Base-by-base conservation (phyloP, 2,797 vertebrate species). In the Uromys caudimaculatus region DNA sequence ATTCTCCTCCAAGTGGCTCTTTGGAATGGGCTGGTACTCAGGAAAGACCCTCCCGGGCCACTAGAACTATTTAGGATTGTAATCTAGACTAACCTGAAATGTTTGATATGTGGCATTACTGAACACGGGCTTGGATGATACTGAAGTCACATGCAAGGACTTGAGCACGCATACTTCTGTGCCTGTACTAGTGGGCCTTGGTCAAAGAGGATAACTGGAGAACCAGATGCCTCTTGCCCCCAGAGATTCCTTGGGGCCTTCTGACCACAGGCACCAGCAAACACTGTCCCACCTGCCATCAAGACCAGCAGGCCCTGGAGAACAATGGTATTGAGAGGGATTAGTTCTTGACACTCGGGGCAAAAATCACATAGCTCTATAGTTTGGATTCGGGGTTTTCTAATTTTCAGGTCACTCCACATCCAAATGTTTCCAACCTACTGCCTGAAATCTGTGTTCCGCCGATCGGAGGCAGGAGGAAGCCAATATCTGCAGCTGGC, bases 111-210 rank as follows among this genome's bases (percentile, higher is more conserved):
- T 1, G 32, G 17, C 24, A 11, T 58, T 60, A 29, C 14, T 6
- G 67, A 52, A 19, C 29, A 8, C 3, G 9, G 35, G 19, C 29
- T 16, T 73, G 54, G 13, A n/a, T 32, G 29, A 73, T 0, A 19
- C 47, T 35, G 17, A 88, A 64, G 54, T 58, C 29, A 50, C 17
- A 6, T 1, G 0, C 9, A 64, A 54, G 27, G 29, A 23, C 16
- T 41, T 41, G 24, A 21, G 0, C 38, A 6, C 0, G 0, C 21
- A 32, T 2, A 32, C 35, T 3, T 41, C 44, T 11, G 11, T 78
- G 21, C 10, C 62, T 6, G 10, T 7, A 13, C 6, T 29, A 7
- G 6, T 35, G 27, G n/a, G 41, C 38, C 10, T 19, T 23, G 50
- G 58, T 64, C 58, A 58, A 86, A 75, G 54, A 62, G 64, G 41